Evolutionary conservation across 2,113 vertebrate genomes (phyloP).

Genomic region (Ovibos moschatus): DNA sequence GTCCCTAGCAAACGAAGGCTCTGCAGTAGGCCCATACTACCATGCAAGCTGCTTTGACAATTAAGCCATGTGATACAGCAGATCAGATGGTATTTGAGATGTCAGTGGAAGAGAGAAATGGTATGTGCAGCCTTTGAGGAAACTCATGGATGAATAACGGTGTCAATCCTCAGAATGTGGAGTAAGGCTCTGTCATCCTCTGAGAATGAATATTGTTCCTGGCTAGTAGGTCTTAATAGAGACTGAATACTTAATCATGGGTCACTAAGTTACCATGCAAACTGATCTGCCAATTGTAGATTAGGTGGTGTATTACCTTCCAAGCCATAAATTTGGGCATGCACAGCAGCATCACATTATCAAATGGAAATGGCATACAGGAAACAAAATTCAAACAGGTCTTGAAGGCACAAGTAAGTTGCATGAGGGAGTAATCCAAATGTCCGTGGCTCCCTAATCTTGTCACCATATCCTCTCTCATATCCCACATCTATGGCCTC

Average conservation of each 20-base stretch:
- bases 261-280: neutral
- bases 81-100: neutral
- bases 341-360: neutral
- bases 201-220: neutral
- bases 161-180: neutral
- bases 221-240: neutral
- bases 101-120: neutral
- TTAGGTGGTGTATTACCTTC: neutral
- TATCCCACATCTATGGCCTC: neutral
- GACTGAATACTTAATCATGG: neutral
- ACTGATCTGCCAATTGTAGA: neutral
- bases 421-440: neutral
- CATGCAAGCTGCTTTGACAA: neutral
- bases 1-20: neutral
- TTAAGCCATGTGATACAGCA: neutral
- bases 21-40: neutral
- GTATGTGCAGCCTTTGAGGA: neutral
- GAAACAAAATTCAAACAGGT: neutral
- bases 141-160: neutral
- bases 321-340: neutral
- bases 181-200: neutral
- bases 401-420: neutral
- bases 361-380: neutral
- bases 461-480: neutral
- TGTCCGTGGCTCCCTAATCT: neutral